Evolutionary conservation across 2,888 invertebrate genomes (phyloP).

Genomic region (Campoplex nolae): DNA sequence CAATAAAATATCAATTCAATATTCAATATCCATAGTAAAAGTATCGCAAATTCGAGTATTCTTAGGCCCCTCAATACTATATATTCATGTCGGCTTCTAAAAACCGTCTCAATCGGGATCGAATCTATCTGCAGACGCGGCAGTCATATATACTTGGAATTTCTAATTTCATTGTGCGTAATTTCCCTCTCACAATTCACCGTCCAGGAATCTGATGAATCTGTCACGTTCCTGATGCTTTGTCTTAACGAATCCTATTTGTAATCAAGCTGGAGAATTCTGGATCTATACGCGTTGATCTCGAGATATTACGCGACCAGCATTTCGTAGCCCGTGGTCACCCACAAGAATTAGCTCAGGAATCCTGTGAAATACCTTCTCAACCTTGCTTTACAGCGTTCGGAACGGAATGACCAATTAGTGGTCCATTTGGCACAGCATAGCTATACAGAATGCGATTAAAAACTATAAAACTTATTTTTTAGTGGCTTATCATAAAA

Average conservation of each 20-base stretch:
- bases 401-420: background rate
- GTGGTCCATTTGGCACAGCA: background rate
- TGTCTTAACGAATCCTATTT: background rate
- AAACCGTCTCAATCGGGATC: background rate
- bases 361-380: background rate
- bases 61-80: too few relatives aligned
- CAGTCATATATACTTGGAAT: background rate
- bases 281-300: background rate
- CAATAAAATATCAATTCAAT: too few relatives aligned
- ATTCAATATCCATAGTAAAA: too few relatives aligned
- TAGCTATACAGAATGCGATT: background rate
- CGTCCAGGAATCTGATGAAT: background rate
- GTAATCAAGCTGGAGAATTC: conserved; percentile 6
- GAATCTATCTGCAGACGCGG: background rate
- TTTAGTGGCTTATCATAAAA: background rate
- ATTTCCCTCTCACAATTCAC: background rate
- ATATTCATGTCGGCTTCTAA: background rate
- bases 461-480: background rate
- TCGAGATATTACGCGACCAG: conserved; percentile 3
- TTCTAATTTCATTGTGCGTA: background rate
- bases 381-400: background rate
- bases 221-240: background rate
- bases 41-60: too few relatives aligned
- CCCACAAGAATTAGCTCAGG: conserved; percentile 8
- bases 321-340: background rate